phyloP scores from a whole-genome alignment of 2,888 invertebrate species.

The Caenorhabditis afra region DNA sequence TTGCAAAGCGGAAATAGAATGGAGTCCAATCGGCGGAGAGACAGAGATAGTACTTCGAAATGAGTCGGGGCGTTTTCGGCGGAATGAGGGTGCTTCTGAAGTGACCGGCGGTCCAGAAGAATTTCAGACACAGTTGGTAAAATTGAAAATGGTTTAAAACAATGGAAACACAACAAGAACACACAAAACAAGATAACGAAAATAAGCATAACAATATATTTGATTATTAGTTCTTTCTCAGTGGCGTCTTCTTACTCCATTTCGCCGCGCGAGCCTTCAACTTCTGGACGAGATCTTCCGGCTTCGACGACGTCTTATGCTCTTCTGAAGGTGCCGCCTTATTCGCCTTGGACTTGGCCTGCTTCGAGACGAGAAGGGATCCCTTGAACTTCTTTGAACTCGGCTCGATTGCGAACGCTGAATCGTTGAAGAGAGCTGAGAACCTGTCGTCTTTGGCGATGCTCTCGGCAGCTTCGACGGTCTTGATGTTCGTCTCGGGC shows the following conservation, averaged over 20 bases:
- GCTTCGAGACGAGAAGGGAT: conserved; percentile 47
- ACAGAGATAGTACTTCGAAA: too few species aligned
- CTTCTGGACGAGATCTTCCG: conserved; percentile 54
- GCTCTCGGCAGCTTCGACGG: conserved; percentile 57
- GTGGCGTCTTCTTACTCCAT: conserved; percentile 43
- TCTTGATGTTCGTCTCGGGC: conserved; percentile 45
- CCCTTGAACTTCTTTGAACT: conserved; percentile 60
- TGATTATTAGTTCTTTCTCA: conserved; percentile 4
- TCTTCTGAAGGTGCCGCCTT: conserved; percentile 4
- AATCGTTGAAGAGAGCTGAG: conserved; percentile 76
- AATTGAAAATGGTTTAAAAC: neutral
- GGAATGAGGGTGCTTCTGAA: too few species aligned
- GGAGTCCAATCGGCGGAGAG: neutral
- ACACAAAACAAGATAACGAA: conserved; percentile 18
- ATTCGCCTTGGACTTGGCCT: conserved; percentile 45
- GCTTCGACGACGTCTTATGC: conserved; percentile 10
- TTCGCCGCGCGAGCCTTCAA: conserved; percentile 62
- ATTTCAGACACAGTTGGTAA: too few species aligned
- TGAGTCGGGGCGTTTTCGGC: too few species aligned
- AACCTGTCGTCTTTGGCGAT: conserved; percentile 73
- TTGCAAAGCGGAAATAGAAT: conserved; percentile 20
- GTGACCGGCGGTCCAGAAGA: too few species aligned
- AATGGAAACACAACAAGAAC: conserved; percentile 15
- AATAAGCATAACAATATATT: neutral
- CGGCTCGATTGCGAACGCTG: conserved; percentile 76